These are phyloP conservation scores for Cyrtonyx montezumae DNA, from an alignment of 2,113 vertebrate genomes.

Conservation along the genomic window DNA sequence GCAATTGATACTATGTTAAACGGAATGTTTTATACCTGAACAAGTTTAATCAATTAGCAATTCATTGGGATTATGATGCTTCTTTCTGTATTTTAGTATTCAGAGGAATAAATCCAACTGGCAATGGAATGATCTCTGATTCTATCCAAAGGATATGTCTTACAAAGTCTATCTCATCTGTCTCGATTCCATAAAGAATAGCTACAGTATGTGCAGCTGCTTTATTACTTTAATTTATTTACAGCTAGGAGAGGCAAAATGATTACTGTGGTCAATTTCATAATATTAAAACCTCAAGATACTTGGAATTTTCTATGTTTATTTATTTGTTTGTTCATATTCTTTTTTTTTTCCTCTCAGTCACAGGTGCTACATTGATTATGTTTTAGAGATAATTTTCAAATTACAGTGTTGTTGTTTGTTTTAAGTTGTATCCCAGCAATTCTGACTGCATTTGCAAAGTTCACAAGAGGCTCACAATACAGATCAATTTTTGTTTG, in stretches of 20 bases:
- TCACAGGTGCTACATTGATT: neutral
- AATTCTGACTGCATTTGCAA: neutral
- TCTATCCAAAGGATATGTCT: neutral
- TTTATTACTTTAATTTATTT: neutral
- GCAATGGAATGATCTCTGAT: neutral
- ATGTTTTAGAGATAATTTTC: neutral
- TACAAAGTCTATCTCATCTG: neutral
- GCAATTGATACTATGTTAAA: neutral
- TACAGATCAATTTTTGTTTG: fast-evolving
- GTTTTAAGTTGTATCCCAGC: neutral
- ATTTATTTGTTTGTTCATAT: neutral
- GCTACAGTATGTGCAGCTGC: fast-evolving
- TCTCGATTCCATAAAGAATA: neutral
- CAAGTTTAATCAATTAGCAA: neutral
- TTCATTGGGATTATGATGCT: neutral
- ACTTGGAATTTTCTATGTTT: neutral
- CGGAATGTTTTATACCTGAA: neutral
- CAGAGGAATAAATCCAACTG: neutral
- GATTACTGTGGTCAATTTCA: neutral
- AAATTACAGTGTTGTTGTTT: neutral
- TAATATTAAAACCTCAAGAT: neutral
- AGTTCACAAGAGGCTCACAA: neutral
- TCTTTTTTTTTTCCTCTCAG: neutral
- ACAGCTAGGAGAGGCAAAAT: neutral
- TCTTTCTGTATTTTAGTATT: neutral